A percentile compares a stretch with the other conserved stretches of the same genome.
Evolutionary conservation across 2,113 vertebrate genomes (phyloP).

Genomic region (Apodemus speciosus): DNA sequence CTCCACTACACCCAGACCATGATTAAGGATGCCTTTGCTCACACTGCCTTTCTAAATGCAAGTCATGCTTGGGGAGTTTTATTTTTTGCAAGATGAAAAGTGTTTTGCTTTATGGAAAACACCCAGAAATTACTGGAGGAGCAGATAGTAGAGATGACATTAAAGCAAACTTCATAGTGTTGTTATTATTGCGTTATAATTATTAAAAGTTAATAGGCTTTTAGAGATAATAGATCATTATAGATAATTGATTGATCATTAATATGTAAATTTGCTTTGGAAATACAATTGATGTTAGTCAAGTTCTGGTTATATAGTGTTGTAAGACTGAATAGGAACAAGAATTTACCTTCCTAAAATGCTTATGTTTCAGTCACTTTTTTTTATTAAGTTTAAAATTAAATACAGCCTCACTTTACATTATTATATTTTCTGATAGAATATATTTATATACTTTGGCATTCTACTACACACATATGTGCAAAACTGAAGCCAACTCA

Average conservation of each 20-base stretch:
- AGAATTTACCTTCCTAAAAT: neutral
- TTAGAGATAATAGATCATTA: neutral
- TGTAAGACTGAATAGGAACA: neutral
- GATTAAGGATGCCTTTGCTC: neutral
- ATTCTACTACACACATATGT: neutral
- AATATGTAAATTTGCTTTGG: neutral
- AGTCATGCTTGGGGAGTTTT: neutral
- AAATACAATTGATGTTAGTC: neutral
- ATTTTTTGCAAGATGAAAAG: neutral
- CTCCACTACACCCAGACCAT: neutral
- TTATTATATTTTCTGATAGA: neutral
- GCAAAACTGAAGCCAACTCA: neutral
- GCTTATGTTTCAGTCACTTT: neutral
- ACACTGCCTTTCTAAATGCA: neutral
- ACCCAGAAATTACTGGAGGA: neutral
- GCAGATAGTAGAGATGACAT: neutral
- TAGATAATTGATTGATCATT: neutral
- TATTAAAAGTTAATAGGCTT: neutral
- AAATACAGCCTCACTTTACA: constrained; percentile 19
- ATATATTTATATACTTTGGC: neutral
- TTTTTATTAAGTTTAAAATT: neutral
- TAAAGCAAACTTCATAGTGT: neutral
- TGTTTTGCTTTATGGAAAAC: neutral
- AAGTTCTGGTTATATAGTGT: neutral
- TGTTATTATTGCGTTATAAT: neutral